Base-by-base conservation (phyloP, 2,113 vertebrate species). In the Myiopsitta monachus region DNA sequence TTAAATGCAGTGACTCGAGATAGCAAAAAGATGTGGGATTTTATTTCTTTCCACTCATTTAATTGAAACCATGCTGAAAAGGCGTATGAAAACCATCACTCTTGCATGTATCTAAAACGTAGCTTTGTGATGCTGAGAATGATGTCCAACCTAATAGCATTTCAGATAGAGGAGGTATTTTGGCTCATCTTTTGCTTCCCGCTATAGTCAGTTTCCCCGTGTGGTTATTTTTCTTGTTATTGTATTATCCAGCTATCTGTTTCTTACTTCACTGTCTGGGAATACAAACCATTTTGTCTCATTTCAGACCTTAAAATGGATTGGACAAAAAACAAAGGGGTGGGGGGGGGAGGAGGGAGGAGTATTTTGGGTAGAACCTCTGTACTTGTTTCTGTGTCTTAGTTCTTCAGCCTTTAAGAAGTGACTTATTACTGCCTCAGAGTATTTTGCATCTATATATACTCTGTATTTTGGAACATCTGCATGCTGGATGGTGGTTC, bases 241-340 rank as follows among this genome's bases (percentile, higher is more conserved):
- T 96, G 43, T 90, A 93, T 86, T 62, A 87, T 80, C 74, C 81
- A 94, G 75, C 91, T 96, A 87, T 93, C 94, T 89, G 57, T 57
- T 97, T 90, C 91, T 96, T 95, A 96, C 95, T 96, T 94, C 86
- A 94, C 81, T 4, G 95, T 95, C 92, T 92, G 88, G 88, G 91
- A 94, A 94, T 94, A 96, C 74, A 89, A 95, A 85, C 81, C 52
- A 36, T 76, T 95, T 94, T 87, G 95, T 94, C 81, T 94, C 89
- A 77, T 94, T 95, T 94, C 69, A 88, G 88, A 79, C 90, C 47
- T 92, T 91, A 92, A 92, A 94, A 84, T 89, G 81, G 44, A 80
- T 87, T 81, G 90, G 83, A 83, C 24, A 84, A 75, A 94, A 94
- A 95, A 43, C 26, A 19, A 91, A 87, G 80, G 38, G 44, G 75